Evolutionary conservation across 2,113 vertebrate species (phyloP).

Genomic region (Gambusia holbrooki): DNA sequence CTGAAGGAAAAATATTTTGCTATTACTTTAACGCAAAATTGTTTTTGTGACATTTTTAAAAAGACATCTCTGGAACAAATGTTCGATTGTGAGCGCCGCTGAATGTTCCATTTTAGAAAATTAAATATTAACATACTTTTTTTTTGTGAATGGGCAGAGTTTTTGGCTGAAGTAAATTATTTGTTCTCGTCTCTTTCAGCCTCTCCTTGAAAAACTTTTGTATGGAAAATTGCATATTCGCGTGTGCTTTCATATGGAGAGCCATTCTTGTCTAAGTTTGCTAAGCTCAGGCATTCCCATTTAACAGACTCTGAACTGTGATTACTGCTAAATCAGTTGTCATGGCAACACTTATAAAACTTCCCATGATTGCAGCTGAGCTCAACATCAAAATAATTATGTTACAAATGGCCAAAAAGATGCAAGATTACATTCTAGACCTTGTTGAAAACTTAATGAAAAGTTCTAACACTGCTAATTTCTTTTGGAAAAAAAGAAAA

Average conservation of each 20-base stretch:
- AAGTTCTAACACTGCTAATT: neutral
- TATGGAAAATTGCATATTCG: slow-evolving; percentile 15
- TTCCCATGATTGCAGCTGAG: neutral
- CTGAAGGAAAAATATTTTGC: slow-evolving; percentile 57
- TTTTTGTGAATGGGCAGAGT: slow-evolving; percentile 24
- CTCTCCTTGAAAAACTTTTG: slow-evolving; percentile 23
- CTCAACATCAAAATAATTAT: neutral
- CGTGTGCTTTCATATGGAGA: slow-evolving; percentile 8
- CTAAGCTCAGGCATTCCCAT: neutral
- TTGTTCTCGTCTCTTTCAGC: slow-evolving; percentile 21
- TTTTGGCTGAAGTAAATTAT: slow-evolving; percentile 16
- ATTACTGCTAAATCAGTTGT: neutral
- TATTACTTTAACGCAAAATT: slow-evolving; percentile 42
- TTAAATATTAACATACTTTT: slow-evolving; percentile 47
- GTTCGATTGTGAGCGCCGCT: slow-evolving; percentile 30
- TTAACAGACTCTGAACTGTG: slow-evolving; percentile 10
- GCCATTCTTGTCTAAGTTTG: slow-evolving; percentile 12
- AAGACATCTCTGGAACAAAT: slow-evolving; percentile 43
- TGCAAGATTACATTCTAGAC: neutral
- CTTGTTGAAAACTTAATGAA: too few relatives aligned
- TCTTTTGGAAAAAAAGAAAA: neutral
- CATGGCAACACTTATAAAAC: neutral
- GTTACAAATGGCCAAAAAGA: neutral
- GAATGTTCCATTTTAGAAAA: slow-evolving; percentile 48
- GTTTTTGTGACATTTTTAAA: slow-evolving; percentile 47